phyloP scores from a whole-genome alignment of 2,888 invertebrate genomes.

The Lingula anatina region DNA sequence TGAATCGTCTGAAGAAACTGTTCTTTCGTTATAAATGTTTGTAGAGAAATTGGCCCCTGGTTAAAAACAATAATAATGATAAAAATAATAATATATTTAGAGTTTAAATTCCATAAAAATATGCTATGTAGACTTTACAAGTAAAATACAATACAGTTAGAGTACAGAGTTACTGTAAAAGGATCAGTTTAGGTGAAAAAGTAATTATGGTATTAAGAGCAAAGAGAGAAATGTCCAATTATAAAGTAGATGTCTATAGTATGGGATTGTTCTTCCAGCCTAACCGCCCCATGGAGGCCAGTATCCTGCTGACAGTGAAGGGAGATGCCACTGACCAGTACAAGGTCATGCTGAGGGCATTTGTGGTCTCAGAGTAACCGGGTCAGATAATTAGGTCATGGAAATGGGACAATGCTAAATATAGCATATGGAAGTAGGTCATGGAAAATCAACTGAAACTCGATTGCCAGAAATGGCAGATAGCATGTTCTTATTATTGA shows the following conservation, averaged over 20 bases:
- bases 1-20: no score
- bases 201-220: neutral
- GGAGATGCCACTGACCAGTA: constrained; percentile 41
- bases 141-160: neutral
- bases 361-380: constrained; percentile 38
- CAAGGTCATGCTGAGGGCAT: constrained; percentile 36
- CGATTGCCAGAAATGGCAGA: no score
- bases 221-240: neutral
- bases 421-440: no score
- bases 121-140: no score
- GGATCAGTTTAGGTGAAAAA: neutral
- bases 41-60: no score
- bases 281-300: constrained; percentile 32
- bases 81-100: no score
- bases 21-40: no score
- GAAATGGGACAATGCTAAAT: no score
- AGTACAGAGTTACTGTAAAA: neutral
- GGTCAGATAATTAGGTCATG: neutral
- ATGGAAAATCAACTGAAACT: no score
- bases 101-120: no score
- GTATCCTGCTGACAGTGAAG: constrained; percentile 30
- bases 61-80: no score
- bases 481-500: no score
- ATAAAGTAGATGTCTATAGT: neutral
- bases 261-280: constrained; percentile 28